These are phyloP conservation scores for Buceros bicornis DNA, from an alignment of 2,797 vertebrate genomes.

Conservation along the genomic window DNA sequence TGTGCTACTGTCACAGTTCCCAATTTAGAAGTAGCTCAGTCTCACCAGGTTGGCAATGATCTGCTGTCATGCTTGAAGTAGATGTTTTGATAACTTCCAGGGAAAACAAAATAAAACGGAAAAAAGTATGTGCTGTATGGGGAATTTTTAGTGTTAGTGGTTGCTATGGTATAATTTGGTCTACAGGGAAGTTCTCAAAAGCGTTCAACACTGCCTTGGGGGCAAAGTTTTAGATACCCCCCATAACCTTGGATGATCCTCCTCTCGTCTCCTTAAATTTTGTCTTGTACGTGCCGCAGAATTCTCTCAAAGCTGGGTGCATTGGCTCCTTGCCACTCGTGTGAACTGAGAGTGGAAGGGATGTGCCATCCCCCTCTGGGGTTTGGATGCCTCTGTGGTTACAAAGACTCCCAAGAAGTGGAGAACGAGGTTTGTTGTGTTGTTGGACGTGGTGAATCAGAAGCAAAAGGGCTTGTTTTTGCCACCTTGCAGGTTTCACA, in stretches of 20 bases:
- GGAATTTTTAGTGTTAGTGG: not conserved
- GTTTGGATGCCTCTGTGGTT: not conserved
- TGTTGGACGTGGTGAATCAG: not conserved
- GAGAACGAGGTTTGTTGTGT: not conserved
- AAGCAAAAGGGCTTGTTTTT: not conserved
- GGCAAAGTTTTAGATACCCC: not conserved
- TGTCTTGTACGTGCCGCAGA: not conserved
- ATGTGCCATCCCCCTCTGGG: not conserved
- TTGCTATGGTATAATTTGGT: not conserved
- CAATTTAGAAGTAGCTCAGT: constrained; percentile 22
- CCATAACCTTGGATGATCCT: not conserved
- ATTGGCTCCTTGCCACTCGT: not conserved
- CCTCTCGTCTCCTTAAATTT: not conserved
- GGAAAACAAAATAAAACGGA: not conserved
- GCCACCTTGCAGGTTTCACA: not conserved
- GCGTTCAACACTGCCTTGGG: not conserved
- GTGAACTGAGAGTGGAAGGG: not conserved
- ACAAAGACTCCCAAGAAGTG: not conserved
- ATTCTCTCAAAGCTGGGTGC: not conserved
- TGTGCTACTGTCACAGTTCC: not conserved
- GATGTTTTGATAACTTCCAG: not conserved
- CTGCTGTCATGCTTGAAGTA: not conserved
- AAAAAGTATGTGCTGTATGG: not conserved
- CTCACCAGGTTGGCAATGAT: not conserved
- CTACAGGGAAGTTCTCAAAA: not conserved